Evolutionary conservation across 1,140 invertebrate species (phyloP), one percentile per base, ranked within the genome.

Genomic region (Pararge aegeria): DNA sequence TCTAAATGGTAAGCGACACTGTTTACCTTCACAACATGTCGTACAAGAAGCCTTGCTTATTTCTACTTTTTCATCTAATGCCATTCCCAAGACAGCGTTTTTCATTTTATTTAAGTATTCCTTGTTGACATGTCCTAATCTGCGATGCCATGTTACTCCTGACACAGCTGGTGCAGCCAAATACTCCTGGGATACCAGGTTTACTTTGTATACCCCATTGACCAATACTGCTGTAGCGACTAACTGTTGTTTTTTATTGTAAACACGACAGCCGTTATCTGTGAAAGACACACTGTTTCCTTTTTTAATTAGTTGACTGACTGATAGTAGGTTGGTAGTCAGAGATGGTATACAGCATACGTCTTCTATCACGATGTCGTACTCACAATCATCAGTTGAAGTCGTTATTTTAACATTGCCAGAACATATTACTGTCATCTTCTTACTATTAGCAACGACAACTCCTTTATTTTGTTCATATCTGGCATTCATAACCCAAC

Each of bases 381-480:
- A 66, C 42, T 65, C 50, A 13, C 19, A 20, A 13, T 52, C 18
- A 21, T 55, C 29, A 3, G 48, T 60, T 24, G n/a, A 37, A 15
- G 72, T 63, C 0, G 40, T 61, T 21, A 75, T 70, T 9, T 62
- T 56, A 18, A 78, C 48, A 48, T 82, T 58, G 2, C 75, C 79
- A 15, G 46, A 49, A 64, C 71, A 72, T 21, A 58, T 12, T 3
- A 75, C 77, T 37, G 61, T 27, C 10, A 77, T 37, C 55, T 65
- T 80, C 53, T 55, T 44, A 34, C 69, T 56, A 48, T 82, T 70
- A n/a, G 79, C 81, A 20, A 73, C 63, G 10, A 69, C 53, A 60
- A 81, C 78, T 49, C 80, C 77, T 38, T 64, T 76, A 13, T 20
- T 42, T 10, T 29, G 29, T 48, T 70, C 29, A 30, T 52, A 24